phyloP scores from a whole-genome alignment of 2,888 invertebrate species.

The Nemoura dubitans region DNA sequence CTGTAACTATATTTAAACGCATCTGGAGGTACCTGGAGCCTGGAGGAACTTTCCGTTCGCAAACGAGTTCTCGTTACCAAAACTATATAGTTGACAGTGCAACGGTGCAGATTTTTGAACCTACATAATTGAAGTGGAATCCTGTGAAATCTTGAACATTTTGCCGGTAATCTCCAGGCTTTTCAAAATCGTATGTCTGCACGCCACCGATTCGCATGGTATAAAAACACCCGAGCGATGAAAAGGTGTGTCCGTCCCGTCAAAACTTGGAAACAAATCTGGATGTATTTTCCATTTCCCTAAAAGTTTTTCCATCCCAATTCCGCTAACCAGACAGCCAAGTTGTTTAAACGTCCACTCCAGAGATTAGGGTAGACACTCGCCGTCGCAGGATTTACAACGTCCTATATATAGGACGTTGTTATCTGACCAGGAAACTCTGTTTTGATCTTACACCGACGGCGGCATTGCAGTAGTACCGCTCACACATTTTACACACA shows the following conservation, averaged over 20 bases:
- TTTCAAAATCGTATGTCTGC: not conserved
- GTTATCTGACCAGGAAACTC: not conserved
- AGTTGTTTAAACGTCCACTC: not conserved
- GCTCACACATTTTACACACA: not conserved
- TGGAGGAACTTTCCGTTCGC: too few species aligned
- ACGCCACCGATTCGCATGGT: not conserved
- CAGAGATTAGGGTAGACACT: not conserved
- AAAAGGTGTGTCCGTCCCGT: not conserved
- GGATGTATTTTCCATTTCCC: not conserved
- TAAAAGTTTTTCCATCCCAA: not conserved
- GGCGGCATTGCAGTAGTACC: not conserved
- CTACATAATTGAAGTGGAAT: too few species aligned
- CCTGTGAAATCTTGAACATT: too few species aligned
- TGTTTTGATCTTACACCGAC: not conserved
- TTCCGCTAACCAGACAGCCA: not conserved
- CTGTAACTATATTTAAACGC: too few species aligned
- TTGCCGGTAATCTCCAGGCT: too few species aligned
- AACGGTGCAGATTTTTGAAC: too few species aligned
- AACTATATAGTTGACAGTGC: too few species aligned
- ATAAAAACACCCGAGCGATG: not conserved
- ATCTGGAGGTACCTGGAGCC: too few species aligned
- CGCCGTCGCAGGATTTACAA: not conserved
- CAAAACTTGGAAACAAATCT: not conserved
- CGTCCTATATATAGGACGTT: too few species aligned
- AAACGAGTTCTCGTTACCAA: too few species aligned